These are phyloP conservation scores for Metacarcinus magister DNA, from an alignment of 2,888 invertebrate genomes.

Conservation along the genomic window DNA sequence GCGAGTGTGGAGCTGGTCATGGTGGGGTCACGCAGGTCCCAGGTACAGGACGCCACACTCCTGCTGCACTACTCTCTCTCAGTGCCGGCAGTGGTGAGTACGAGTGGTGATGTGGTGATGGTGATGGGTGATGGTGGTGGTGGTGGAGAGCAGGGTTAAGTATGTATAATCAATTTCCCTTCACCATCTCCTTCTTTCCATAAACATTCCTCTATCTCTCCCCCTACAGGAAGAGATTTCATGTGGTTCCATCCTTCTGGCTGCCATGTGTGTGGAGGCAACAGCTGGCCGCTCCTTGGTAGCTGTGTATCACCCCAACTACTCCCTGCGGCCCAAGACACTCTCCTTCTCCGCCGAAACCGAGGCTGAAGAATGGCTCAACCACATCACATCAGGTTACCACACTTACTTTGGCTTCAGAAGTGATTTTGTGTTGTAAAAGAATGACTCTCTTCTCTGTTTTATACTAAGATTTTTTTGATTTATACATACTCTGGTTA, in stretches of 20 bases:
- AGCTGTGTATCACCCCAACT: conserved; percentile 71
- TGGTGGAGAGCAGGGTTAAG: neutral
- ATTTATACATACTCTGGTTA: too few species aligned
- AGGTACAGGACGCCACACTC: conserved; percentile 72
- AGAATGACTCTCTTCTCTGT: too few species aligned
- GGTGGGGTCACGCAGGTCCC: conserved; percentile 72
- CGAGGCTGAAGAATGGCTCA: conserved; percentile 95
- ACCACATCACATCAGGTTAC: conserved; percentile 89
- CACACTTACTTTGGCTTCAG: too few species aligned
- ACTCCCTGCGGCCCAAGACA: conserved; percentile 86
- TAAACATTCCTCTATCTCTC: neutral
- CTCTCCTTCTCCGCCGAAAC: conserved; percentile 92
- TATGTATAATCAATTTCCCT: neutral
- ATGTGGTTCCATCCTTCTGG: conserved; percentile 68
- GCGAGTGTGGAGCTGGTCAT: conserved; percentile 88
- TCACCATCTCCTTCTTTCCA: too few species aligned
- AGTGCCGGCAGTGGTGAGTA: conserved; percentile 65
- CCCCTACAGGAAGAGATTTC: conserved; percentile 70
- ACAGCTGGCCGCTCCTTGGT: conserved; percentile 68
- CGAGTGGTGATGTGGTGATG: neutral
- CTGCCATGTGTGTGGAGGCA: conserved; percentile 73
- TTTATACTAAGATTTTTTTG: too few species aligned
- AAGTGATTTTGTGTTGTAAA: too few species aligned
- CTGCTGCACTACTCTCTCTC: conserved; percentile 59
- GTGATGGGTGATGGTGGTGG: neutral